Base-by-base conservation (phyloP, 1,140 invertebrate species). In the Tetranychus cinnabarinus region DNA sequence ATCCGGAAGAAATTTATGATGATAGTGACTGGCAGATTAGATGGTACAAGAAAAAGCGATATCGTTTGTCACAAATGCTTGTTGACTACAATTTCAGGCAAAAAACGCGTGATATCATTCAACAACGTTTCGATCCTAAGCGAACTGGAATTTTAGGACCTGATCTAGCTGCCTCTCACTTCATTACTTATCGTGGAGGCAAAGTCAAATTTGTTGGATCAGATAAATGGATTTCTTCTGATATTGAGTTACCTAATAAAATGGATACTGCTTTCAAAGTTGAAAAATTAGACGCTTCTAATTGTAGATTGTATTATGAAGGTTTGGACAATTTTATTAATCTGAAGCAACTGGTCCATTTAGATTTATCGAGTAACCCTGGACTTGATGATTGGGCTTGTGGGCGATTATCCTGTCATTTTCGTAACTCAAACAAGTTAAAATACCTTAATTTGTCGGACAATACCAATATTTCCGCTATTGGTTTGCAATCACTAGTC, bases 271-370 rank as follows among this genome's bases (percentile, higher is more conserved):
- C n/a, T 8, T 52, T 62, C 23, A 48, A 58, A 31, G 13, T 46
- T 1, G 34, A 31, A 23, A 15, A 6, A 55, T 31, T 63, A 7
- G 45, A 37, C 34, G 42, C 34, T 33, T 36, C n/a, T 47, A 35
- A 59, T 23, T 42, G 39, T 13, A 31, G 54, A 7, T n/a, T 64
- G 4, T 34, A 37, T 31, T 57, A 59, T 46, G 63, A 64, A 62
- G 63, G 61, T 8, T 39, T 64, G 10, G 61, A 64, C 42, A 64
- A 64, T 52, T 60, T 64, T 2, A 57, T 63, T 35, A 34, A 50
- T 4, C 39, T 64, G 23, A 58, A 59, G 23, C 13, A 63, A 33
- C 52, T 64, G 6, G 61, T 59, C 50, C 39, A 59, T 58, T 50
- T 64, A 15, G 56, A 64, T 35, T 33, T 64, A 35, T 58, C 60